Evolutionary conservation across 2,888 invertebrate genomes (phyloP), one percentile per base, ranked within the genome.

Genomic region (Hyposoter dolosus): DNA sequence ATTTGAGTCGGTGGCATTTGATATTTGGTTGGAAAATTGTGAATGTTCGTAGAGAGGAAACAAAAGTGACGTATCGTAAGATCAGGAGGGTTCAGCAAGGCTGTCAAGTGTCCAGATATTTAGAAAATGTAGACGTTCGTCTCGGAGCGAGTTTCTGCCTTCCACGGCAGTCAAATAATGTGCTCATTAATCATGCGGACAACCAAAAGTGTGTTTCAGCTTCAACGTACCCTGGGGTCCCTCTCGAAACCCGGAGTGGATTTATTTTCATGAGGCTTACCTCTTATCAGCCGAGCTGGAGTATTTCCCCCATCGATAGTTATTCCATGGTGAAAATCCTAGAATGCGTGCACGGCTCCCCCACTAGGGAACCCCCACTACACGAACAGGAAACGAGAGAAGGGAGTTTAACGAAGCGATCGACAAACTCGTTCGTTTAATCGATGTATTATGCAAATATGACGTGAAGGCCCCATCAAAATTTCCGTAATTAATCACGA

Each of bases 381-480:
- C 3, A 28, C 53, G n/a, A 71, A 35, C 3, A 12, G 50, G 50
- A 40, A 35, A 19, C 47, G 45, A 32, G 45, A 12, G 63, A 50
- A 50, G n/a, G 40, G 45, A n/a, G 43, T 53, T 71, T 47, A 43
- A 66, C 74, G 50, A 74, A 66, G 32, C 56, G 56, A 87, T 82
- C 75, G 89, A 65, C 79, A 80, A 87, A 88, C 88, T 89, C 88
- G 92, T 91, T 92, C 90, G 90, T 90, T 91, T 90, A 91, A 92
- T 92, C 90, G 90, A 91, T 90, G 89, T 89, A 91, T 91, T 91
- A 92, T 91, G 92, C 89, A 91, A 91, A 92, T 92, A 90, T 89
- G 56, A 90, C 90, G 90, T 91, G 90, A 91, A 90, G 90, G 89
- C 88, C 89, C 88, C 60, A 86, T 89, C 90, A 82, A 84, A 76